Percentiles rank a stretch among this genome's conserved stretches.
phyloP scores from a whole-genome alignment of 1,140 invertebrate species.

The Pseudomyrmex dendroicus region DNA sequence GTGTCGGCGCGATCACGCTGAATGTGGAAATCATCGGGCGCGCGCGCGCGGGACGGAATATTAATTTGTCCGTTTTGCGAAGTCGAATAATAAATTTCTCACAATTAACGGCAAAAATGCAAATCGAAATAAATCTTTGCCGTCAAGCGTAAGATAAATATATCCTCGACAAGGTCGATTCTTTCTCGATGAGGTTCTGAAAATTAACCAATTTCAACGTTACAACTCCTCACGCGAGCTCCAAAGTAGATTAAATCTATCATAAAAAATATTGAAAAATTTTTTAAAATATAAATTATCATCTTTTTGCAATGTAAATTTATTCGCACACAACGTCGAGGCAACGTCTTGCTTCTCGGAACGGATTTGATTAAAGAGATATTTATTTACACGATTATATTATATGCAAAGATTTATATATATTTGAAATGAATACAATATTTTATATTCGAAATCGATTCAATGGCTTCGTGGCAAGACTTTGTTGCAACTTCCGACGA shows the following conservation, averaged over 20 bases:
- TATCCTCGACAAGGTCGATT: neutral
- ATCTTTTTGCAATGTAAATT: slow-evolving; percentile 21
- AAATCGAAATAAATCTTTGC: slow-evolving; percentile 1
- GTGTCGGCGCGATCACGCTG: neutral
- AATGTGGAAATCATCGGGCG: neutral
- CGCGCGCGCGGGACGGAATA: neutral
- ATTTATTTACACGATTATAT: too few species aligned
- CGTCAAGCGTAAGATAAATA: neutral
- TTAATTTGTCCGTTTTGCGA: neutral
- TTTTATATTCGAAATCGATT: too few species aligned
- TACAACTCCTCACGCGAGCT: neutral
- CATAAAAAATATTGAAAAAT: too few species aligned
- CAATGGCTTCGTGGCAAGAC: neutral
- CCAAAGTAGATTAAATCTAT: too few species aligned
- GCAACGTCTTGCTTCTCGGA: too few species aligned
- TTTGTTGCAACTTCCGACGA: slow-evolving; percentile 14
- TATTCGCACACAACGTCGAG: slow-evolving; percentile 19
- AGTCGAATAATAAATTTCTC: neutral
- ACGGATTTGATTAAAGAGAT: too few species aligned
- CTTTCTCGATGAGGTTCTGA: neutral
- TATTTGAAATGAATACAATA: too few species aligned
- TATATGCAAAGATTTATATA: too few species aligned
- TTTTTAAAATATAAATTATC: too few species aligned
- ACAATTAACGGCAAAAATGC: neutral
- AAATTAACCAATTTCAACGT: slow-evolving; percentile 21